Percentiles rank a stretch among this genome's conserved stretches.
These are phyloP conservation scores for Thaumetopoea pityocampa DNA, from an alignment of 1,140 invertebrate species.

Conservation along the genomic window DNA sequence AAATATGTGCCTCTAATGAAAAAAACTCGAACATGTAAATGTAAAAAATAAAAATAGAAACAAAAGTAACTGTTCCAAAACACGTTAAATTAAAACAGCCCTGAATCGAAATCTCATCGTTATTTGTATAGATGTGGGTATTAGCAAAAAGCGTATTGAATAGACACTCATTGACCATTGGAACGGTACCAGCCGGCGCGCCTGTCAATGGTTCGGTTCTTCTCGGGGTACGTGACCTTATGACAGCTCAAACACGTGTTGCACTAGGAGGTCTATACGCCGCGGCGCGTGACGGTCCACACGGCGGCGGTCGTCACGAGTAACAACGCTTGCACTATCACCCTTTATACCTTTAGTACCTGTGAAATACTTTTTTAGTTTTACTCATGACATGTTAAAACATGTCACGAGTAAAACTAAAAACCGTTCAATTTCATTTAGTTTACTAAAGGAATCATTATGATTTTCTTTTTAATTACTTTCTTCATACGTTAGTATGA, in stretches of 20 bases:
- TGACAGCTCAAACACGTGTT: conserved; percentile 15
- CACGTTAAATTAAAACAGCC: too few species aligned
- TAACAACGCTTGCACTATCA: too few species aligned
- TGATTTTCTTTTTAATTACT: too few species aligned
- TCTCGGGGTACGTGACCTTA: conserved; percentile 18
- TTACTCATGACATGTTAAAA: too few species aligned
- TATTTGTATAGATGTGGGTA: conserved; percentile 6
- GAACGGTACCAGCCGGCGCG: conserved; percentile 15
- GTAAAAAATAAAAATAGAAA: background rate
- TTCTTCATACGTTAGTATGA: too few species aligned
- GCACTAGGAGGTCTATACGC: conserved; percentile 14
- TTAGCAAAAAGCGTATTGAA: conserved; percentile 15
- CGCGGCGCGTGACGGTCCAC: too few species aligned
- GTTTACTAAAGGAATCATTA: too few species aligned
- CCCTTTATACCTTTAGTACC: too few species aligned
- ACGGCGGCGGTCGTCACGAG: too few species aligned
- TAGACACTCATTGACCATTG: conserved; percentile 19
- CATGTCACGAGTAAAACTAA: too few species aligned
- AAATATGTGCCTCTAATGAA: background rate
- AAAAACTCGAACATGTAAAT: conserved; percentile 1
- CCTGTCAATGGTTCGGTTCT: conserved; percentile 18
- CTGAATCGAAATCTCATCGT: conserved; percentile 11
- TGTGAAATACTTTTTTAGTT: too few species aligned
- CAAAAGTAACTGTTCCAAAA: background rate
- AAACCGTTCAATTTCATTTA: too few species aligned